Evolutionary conservation across 2,888 invertebrate genomes (phyloP), one percentile per base, ranked within the genome.

Genomic region (Rhaphigaster nebulosa): DNA sequence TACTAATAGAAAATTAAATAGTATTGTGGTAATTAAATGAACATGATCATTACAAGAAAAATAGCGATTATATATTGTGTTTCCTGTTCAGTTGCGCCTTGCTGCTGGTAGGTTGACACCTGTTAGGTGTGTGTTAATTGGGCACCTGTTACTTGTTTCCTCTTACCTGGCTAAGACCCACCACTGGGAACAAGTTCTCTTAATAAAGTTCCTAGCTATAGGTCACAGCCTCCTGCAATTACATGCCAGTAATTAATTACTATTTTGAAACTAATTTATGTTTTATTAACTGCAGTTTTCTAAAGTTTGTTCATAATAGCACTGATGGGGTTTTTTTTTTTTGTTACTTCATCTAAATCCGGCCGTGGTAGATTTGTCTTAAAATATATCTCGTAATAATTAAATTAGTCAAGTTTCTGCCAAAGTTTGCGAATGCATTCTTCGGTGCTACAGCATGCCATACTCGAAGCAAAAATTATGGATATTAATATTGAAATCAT

Each of bases 41-140:
- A n/a, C 60, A 26, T 60, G 60, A n/a, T n/a, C n/a, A n/a, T n/a
- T 60, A 1, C n/a, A 60, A n/a, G 60, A 60, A 70, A 54, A n/a
- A 26, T 13, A 4, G 29, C 4, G 23, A 70, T 70, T 1, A 26
- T 13, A 29, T 70, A 2, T 34, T 70, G 38, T 29, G 6, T 34
- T 65, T 65, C 12, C 13, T 65, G 23, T n/a, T 12, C 13, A 34
- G 70, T 29, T 18, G 38, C 8, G 18, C 70, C 6, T 5, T 20
- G 34, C 23, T 6, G 70, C 20, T 38, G 70, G 38, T 76, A 38
- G 70, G 20, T 76, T 34, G 70, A 76, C 70, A 76, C 70, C 70
- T 76, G 70, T 76, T 65, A 76, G 70, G 34, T 38, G 70, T 76
- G 70, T 76, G 70, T 76, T 76, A 76, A 76, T 76, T 76, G 70